phyloP scores from a whole-genome alignment of 2,113 vertebrate genomes.

The Cricetomys ansorgei region DNA sequence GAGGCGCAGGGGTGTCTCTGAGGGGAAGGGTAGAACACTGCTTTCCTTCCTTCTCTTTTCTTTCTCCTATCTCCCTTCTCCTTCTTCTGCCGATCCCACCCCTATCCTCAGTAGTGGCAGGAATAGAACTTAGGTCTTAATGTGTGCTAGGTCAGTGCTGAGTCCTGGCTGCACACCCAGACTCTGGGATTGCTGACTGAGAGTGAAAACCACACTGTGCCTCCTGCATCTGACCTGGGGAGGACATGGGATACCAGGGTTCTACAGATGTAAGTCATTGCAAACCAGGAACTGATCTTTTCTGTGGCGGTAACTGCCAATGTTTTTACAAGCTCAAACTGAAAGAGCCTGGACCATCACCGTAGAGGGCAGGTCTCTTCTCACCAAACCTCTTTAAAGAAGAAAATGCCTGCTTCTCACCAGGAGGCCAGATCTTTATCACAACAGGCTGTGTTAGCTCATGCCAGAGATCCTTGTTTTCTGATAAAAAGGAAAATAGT shows the following conservation, averaged over 20 bases:
- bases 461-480: background rate
- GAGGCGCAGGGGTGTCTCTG: fast-evolving
- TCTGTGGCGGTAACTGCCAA: background rate
- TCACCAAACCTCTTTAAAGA: background rate
- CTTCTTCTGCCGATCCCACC: background rate
- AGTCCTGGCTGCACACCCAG: background rate
- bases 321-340: conserved; percentile 8
- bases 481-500: conserved; percentile 44
- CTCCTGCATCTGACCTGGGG: background rate
- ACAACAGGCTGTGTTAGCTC: background rate
- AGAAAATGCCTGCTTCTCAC: background rate
- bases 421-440: conserved; percentile 10
- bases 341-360: background rate
- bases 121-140: background rate
- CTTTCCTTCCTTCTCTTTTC: background rate
- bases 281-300: background rate
- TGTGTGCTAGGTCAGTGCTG: background rate
- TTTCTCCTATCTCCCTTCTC: background rate
- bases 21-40: background rate
- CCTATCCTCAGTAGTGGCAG: no score
- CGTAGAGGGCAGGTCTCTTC: background rate
- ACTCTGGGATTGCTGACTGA: background rate
- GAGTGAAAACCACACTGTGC: background rate
- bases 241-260: background rate
- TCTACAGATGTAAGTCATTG: background rate